These are phyloP conservation scores for Chrysolina haemoptera DNA, from an alignment of 2,888 invertebrate species.

Conservation along the genomic window DNA sequence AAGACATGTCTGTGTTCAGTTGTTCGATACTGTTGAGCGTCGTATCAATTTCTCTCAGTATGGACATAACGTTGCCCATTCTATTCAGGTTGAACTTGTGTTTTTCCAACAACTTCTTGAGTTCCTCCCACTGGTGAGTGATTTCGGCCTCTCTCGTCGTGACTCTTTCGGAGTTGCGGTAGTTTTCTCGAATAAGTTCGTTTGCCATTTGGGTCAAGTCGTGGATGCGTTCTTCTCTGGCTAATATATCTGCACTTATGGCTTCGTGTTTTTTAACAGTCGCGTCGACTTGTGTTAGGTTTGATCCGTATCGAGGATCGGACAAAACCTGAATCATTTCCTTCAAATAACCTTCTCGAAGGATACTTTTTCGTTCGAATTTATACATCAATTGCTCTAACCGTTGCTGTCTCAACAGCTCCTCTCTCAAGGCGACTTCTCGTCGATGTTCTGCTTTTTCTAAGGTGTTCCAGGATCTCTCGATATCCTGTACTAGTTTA, in stretches of 20 bases:
- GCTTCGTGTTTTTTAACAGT: constrained; percentile 99
- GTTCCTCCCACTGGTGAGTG: constrained; percentile 87
- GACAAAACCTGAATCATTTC: constrained; percentile 98
- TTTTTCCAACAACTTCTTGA: constrained; percentile 88
- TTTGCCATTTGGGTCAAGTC: constrained; percentile 94
- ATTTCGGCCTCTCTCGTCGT: constrained; percentile 77
- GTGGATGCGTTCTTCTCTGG: constrained; percentile 93
- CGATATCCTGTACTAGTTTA: constrained; percentile 93
- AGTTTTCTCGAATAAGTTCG: constrained; percentile 92
- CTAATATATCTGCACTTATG: constrained; percentile 95
- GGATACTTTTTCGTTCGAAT: constrained; percentile 94
- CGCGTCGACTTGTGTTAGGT: constrained; percentile 94
- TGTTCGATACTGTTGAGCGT: constrained; percentile 87
- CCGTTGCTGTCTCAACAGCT: constrained; percentile 91
- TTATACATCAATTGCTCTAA: constrained; percentile 96
- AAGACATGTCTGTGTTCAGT: constrained; percentile 79
- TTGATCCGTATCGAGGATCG: constrained; percentile 92
- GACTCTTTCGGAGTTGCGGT: constrained; percentile 90
- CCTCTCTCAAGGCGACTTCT: constrained; percentile 93
- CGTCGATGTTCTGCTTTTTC: constrained; percentile 95
- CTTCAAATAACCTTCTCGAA: constrained; percentile 95
- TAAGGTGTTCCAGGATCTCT: constrained; percentile 93
- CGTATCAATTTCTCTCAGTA: constrained; percentile 93
- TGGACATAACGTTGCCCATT: constrained; percentile 88
- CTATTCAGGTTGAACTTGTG: constrained; percentile 84